A percentile compares a stretch with the other conserved stretches of the same genome.
phyloP scores from a whole-genome alignment of 2,113 vertebrate genomes.

The Crotalus horridus region DNA sequence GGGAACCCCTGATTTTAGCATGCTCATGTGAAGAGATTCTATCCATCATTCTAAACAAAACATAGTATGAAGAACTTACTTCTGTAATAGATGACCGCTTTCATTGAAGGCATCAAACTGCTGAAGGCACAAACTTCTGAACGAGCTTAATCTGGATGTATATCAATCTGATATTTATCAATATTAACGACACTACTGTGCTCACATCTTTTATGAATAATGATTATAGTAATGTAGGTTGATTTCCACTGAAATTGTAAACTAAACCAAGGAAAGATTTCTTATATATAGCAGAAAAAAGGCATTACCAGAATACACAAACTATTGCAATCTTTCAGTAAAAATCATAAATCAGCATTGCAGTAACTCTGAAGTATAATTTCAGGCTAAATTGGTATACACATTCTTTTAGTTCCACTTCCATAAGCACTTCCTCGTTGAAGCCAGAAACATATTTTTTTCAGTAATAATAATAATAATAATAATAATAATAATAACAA shows the following conservation, averaged over 20 bases:
- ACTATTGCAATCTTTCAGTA: background rate
- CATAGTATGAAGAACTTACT: background rate
- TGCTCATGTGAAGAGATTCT: background rate
- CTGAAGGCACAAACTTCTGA: background rate
- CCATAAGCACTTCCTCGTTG: background rate
- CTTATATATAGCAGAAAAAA: background rate
- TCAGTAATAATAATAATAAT: no score
- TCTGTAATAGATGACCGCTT: constrained; percentile 15
- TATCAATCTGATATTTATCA: constrained; percentile 26
- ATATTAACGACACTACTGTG: constrained; percentile 17
- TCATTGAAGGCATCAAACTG: constrained; percentile 2
- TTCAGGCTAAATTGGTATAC: background rate
- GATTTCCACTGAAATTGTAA: constrained; percentile 1
- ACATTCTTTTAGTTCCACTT: background rate
- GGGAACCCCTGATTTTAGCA: background rate
- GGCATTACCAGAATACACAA: background rate
- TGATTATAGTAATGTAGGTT: background rate
- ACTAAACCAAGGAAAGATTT: background rate
- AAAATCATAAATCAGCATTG: constrained; percentile 3
- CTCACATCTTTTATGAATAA: constrained; percentile 3
- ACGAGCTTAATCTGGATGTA: constrained; percentile 4
- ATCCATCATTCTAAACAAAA: constrained; percentile 8
- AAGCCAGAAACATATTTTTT: background rate
- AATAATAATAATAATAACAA: no score
- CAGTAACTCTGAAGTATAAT: background rate